A percentile compares a stretch with the other conserved stretches of the same genome.
These are phyloP conservation scores for Merluccius polli DNA, from an alignment of 2,797 vertebrate genomes.

Conservation along the genomic window DNA sequence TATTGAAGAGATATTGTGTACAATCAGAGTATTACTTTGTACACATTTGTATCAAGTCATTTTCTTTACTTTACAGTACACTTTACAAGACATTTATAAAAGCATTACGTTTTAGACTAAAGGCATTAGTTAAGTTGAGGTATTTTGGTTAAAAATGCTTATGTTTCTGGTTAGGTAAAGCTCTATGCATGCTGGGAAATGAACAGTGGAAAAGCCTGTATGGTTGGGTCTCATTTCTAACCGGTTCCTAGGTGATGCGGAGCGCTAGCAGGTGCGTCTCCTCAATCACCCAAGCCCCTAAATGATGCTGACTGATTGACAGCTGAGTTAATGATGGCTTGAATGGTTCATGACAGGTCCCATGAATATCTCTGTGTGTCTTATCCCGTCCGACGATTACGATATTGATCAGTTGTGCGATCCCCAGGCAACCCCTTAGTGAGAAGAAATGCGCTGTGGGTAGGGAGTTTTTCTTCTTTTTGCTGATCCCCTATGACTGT, in stretches of 20 bases:
- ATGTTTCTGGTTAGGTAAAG: neutral
- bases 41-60: neutral
- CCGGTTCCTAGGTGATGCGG: neutral
- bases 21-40: neutral
- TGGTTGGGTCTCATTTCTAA: neutral
- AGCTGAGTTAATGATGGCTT: slow-evolving; percentile 42
- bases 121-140: neutral
- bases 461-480: slow-evolving; percentile 2
- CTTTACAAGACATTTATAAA: neutral
- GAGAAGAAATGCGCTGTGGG: slow-evolving; percentile 27
- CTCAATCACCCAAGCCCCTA: slow-evolving; percentile 37
- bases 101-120: neutral
- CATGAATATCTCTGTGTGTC: slow-evolving; percentile 25
- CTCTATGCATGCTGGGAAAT: neutral
- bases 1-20: neutral
- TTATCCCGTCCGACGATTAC: slow-evolving; percentile 32
- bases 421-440: slow-evolving; percentile 41
- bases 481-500: neutral
- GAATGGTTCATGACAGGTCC: slow-evolving; percentile 51
- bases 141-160: neutral
- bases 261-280: slow-evolving; percentile 14
- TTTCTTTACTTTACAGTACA: neutral
- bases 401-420: slow-evolving; percentile 30
- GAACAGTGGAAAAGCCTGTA: neutral
- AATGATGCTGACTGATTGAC: slow-evolving; percentile 36